Evolutionary conservation across 2,797 vertebrate species (phyloP).

Genomic region (Phaenicophaeus curvirostris): DNA sequence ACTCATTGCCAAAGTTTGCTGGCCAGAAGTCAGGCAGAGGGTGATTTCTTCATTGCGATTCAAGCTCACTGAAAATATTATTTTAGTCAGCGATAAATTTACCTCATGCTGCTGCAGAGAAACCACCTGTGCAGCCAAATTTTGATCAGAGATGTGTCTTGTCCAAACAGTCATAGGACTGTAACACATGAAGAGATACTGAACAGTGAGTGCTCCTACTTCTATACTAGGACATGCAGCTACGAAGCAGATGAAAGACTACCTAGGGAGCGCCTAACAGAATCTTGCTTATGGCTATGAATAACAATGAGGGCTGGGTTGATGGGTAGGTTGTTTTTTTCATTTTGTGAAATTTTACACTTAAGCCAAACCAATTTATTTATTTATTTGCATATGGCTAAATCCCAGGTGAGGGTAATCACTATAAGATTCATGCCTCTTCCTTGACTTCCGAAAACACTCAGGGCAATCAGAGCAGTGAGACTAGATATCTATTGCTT

Average conservation of each 20-base stretch:
- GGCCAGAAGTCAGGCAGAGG: not conserved
- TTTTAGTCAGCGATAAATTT: not conserved
- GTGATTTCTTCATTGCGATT: not conserved
- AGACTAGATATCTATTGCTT: not conserved
- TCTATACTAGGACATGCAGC: not conserved
- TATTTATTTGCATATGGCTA: not conserved
- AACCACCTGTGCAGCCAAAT: not conserved
- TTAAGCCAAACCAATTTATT: not conserved
- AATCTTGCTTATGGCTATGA: not conserved
- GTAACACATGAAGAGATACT: not conserved
- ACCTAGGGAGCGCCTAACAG: not conserved
- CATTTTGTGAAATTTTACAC: not conserved
- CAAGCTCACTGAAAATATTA: not conserved
- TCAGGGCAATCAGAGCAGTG: not conserved
- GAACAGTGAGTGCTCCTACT: not conserved
- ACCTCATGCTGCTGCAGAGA: not conserved
- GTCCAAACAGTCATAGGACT: not conserved
- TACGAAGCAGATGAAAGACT: not conserved
- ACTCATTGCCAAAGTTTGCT: not conserved
- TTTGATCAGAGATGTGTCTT: slow-evolving; percentile 4
- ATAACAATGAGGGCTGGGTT: not conserved
- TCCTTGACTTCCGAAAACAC: not conserved
- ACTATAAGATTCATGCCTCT: not conserved
- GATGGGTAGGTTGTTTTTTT: not conserved
- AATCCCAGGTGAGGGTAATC: not conserved